Evolutionary conservation across 2,888 invertebrate species (phyloP), one percentile per base, ranked within the genome.

Genomic region (Scaeva pyrastri): DNA sequence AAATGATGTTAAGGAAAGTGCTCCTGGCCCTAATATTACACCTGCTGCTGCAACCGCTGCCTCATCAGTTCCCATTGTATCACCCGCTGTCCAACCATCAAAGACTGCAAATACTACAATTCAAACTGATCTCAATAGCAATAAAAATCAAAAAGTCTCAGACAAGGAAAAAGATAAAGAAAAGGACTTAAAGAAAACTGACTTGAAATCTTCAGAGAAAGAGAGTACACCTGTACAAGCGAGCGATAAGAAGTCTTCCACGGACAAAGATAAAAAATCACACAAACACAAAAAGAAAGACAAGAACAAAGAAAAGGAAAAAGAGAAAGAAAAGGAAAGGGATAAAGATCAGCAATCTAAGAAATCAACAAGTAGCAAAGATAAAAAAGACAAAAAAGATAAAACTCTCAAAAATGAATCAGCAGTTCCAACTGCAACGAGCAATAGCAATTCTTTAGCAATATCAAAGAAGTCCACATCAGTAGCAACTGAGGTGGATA

Each of bases 251-350:
- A 87, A 87, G 45, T 55, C 71, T 8, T 60, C 79, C 12, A 14
- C 71, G 90, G 94, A 94, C n/a, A 94, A 93, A 90, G 93, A 93
- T 74, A 94, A 94, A 89, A 93, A 93, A 86, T 94, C 94, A 88
- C 94, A 94, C 88, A 95, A 95, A 90, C 94, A 94, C 88, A 95
- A 95, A 92, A 94, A 94, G 90, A 94, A 95, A 90, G 94, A 95
- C 88, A 95, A 95, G 89, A 95, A 95, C 89, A 94, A 95, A 90
- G 95, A 95, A 19, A 94, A 94, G 89, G 95, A 95, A 60, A 94
- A 94, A 89, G 95, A 95, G 60, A 94, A 95, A 89, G 95, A 95
- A 23, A 94, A 94, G 89, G 95, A 95, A 58, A 94, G 94, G 88
- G 95, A 94, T 60, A 91, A 91, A 19, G 92, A 92, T 11, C 91